These are phyloP conservation scores for Piprites chloris DNA, from an alignment of 2,113 vertebrate species.

Conservation along the genomic window DNA sequence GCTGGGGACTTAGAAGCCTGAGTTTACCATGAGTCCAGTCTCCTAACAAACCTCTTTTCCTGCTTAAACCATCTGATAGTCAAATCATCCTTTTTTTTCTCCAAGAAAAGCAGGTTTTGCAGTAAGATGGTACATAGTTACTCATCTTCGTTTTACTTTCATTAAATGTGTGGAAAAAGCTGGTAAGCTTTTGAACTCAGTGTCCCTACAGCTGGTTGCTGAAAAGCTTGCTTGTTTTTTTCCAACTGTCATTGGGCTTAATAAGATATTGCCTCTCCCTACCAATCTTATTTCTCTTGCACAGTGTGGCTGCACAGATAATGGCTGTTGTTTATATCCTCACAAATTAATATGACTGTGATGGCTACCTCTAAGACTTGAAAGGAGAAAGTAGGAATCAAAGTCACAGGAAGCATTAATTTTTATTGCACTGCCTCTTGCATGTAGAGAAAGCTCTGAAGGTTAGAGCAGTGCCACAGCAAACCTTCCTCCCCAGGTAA, in stretches of 20 bases:
- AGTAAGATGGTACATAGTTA: not conserved
- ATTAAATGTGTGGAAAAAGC: not conserved
- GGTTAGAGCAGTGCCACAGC: not conserved
- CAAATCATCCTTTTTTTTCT: not conserved
- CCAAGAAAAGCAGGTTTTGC: not conserved
- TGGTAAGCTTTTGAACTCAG: not conserved
- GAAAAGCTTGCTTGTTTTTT: not conserved
- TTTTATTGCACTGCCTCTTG: not conserved
- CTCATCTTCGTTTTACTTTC: not conserved
- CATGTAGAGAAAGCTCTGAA: not conserved
- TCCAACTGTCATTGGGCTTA: not conserved
- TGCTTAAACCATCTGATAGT: not conserved
- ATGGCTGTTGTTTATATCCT: not conserved
- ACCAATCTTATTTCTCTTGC: not conserved
- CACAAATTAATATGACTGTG: not conserved
- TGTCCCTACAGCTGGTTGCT: not conserved
- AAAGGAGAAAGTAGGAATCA: not conserved
- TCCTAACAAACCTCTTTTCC: not conserved
- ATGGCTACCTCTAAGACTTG: not conserved
- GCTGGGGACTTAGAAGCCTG: not conserved
- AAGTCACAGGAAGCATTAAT: not conserved
- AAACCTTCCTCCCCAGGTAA: not conserved
- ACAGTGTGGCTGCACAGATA: not conserved
- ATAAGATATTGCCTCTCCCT: not conserved
- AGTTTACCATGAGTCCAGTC: not conserved